Evolutionary conservation across 2,797 vertebrate species (phyloP), one percentile per base, ranked within the genome.

Genomic region (Eurystomus glaucurus): DNA sequence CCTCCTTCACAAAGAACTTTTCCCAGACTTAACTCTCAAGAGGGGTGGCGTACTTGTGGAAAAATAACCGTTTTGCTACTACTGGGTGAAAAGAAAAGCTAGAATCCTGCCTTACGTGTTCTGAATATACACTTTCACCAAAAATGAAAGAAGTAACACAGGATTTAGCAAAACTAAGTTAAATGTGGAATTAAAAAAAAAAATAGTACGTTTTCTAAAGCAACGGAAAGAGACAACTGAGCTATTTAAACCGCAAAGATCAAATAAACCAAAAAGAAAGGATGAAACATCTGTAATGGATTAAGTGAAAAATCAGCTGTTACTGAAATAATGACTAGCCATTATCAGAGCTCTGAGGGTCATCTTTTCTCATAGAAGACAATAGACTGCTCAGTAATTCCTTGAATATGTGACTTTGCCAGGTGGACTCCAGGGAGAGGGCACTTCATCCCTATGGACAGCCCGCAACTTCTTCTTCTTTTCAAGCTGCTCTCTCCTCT

Each of bases 401-500:
- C 98, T 64, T 84, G 97, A 98, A 31, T 99, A 98, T 20, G 99
- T 94, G 39, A 98, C 99, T 98, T 99, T 99, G 96, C 98, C 99
- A 18, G 99, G 99, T 78, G 99, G 99, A 93, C 98, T 99, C 99
- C 99, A 99, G 0, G 99, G 99, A 74, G 98, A 98, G 94, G 97
- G 98, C 3, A 96, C 92, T 69, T 98, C 98, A 74, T 98, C 97
- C 54, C 96, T 52, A 58, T 97, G 98, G 92, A 98, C 97, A 31
- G 96, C 97, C 80, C 98, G 97, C 41, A 98, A 97, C 78, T 96
- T 99, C 95, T 97, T 99, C 77, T 98, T 98, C 96, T 78, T 98
- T 83, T 98, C 98, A 95, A 98, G 98, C 92, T 97, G 98, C 74
- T 99, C 97, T 74, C 98, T 98, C 51, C 96, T 97, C 92, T 99